A percentile compares a stretch with the other conserved stretches of the same genome.
Evolutionary conservation across 2,113 vertebrate species (phyloP).

Genomic region (Leucoraja erinaceus): DNA sequence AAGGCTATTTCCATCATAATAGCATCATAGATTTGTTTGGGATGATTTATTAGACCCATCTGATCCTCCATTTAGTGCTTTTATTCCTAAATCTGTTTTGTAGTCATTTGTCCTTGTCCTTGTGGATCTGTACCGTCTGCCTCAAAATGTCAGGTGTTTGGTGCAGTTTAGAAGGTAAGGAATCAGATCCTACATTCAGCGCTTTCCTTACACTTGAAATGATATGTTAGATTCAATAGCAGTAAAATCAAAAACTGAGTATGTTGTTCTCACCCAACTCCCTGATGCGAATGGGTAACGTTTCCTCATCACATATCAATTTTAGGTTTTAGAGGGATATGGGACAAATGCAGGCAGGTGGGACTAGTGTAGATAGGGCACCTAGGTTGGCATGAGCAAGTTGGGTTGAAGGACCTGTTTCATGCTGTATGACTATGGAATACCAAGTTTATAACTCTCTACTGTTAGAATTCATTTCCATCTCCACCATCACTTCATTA

Average conservation of each 20-base stretch:
- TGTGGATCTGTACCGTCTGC: too few species aligned
- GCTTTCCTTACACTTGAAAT: neutral
- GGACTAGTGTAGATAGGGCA: too few species aligned
- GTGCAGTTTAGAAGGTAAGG: too few species aligned
- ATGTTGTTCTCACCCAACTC: too few species aligned
- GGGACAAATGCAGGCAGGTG: too few species aligned
- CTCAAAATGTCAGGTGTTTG: neutral
- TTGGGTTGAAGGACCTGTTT: too few species aligned
- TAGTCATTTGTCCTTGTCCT: too few species aligned
- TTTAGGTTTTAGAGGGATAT: too few species aligned
- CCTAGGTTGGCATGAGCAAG: too few species aligned
- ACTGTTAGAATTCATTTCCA: neutral
- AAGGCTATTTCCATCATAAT: too few species aligned
- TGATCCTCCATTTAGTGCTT: neutral
- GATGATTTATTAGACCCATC: neutral
- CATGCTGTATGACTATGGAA: neutral
- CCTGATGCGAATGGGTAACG: neutral
- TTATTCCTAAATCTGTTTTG: neutral
- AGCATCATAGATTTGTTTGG: too few species aligned
- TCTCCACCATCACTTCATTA: neutral
- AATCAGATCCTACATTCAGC: neutral
- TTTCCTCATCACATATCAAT: neutral
- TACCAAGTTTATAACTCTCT: neutral
- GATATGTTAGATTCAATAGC: neutral
- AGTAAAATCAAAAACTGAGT: too few species aligned